Base-by-base conservation (phyloP, 2,113 vertebrate genomes). In the Aythya baeri region DNA sequence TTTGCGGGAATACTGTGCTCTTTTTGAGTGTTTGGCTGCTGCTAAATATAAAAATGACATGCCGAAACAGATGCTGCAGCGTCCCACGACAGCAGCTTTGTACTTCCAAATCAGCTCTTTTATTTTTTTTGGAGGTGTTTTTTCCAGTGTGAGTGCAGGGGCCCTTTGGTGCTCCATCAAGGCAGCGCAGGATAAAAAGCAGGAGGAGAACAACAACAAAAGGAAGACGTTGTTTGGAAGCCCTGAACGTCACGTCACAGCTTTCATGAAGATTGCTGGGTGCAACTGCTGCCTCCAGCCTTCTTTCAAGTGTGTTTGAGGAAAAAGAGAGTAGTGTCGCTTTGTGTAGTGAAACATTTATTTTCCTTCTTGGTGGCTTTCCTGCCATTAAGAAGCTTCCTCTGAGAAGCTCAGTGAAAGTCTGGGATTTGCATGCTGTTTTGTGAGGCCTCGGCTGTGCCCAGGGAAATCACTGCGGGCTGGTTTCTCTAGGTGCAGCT, bases 31-130 rank as follows among this genome's bases (percentile, higher is more conserved):
- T 82, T 41, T 13, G 9, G 21, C 79, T 52, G 86, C 75, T 95
- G 89, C 93, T 95, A 90, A 93, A 96, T 94, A 78, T 93, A 93
- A 93, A 94, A 20, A 31, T 50, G 79, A 52, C 73, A 23, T 36
- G 88, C 76, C 86, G 41, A 55, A 94, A 62, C 93, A 97, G 86
- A 75, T 95, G 93, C 91, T 88, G 84, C 94, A 78, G 88, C 9
- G 2, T 95, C 82, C 91, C 76, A 70, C 81, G 83, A 31, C 76
- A 88, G 86, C 89, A 83, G 89, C 88, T 96, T 95, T 96, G 54
- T 94, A 59, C 52, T 94, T 95, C 68, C 31, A 34, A 73, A 73
- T 63, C 80, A 83, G 43, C 62, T 76, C 70, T 83, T 75, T 16
- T 41, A 41, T 41, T 9, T 87, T 93, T 93, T 87, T 89, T 0